Evolutionary conservation across 2,113 vertebrate genomes (phyloP).

Genomic region (Egretta garzetta): DNA sequence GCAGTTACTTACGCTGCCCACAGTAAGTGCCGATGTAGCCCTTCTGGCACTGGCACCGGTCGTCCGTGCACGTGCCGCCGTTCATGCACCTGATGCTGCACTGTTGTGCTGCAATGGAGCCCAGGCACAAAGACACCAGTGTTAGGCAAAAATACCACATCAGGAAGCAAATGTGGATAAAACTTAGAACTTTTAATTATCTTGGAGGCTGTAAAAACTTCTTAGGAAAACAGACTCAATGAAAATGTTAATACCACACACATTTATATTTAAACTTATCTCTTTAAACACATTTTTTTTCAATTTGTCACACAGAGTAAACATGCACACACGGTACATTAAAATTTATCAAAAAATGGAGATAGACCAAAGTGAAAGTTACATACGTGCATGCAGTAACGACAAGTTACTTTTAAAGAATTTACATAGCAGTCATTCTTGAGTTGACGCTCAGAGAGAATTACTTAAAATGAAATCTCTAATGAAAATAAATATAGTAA

Average conservation of each 20-base stretch:
- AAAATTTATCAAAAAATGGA: neutral
- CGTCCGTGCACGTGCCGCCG: slow-evolving; percentile 72
- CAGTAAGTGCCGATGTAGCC: slow-evolving; percentile 82
- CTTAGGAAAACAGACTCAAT: neutral
- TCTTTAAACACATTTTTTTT: neutral
- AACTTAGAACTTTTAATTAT: neutral
- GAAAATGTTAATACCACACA: neutral
- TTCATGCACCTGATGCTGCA: slow-evolving; percentile 85
- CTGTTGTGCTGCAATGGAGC: slow-evolving; percentile 71
- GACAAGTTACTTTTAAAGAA: neutral
- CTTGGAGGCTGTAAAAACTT: neutral
- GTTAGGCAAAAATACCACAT: neutral
- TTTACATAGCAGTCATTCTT: neutral
- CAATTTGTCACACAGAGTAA: neutral
- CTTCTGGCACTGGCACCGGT: slow-evolving; percentile 83
- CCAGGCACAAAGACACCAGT: neutral
- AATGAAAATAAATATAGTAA: neutral
- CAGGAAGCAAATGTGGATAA: neutral
- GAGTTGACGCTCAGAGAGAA: neutral
- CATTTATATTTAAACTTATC: neutral
- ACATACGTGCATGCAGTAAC: accelerated
- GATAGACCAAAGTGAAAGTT: neutral
- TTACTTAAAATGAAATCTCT: neutral
- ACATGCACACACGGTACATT: accelerated
- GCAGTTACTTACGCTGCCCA: slow-evolving; percentile 80